Base-by-base conservation (phyloP, 2,797 vertebrate species). In the Vipera ursinii region DNA sequence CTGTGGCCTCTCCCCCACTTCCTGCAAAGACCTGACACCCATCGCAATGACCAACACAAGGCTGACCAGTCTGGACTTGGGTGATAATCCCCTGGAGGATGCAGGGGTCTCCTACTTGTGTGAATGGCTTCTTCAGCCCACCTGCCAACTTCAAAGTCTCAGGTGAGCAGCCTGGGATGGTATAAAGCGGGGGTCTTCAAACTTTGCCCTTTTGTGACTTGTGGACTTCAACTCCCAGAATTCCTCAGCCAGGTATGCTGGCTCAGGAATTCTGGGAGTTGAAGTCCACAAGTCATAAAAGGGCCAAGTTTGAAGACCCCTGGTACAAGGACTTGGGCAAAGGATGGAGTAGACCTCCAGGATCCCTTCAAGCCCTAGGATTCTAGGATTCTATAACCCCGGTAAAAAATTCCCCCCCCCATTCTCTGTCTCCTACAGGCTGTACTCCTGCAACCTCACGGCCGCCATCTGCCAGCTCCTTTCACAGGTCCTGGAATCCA, bases 81-180 rank as follows among this genome's bases (percentile, higher is more conserved):
- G 65, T 63, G 89, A 78, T 32, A 93, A 93, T n/a, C 86, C 92
- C 6, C 24, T 93, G 48, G n/a, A n/a, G 0, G 89, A 93, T 17
- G 22, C 14, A 0, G 86, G 86, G 0, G 1, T 91, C 24, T 24
- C 2, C 56, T 15, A n/a, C 17, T 56, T 93, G 28, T 56, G 48
- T 3, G 14, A 32, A 1, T 57, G 86, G 4, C 48, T 93, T 24
- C 51, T 55, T 0, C 4, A 28, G 14, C 15, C 65, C 4, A 3
- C 1, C 6, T 82, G 89, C 51, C 26, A 53, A 2, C 86, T 93
- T 10, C 89, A 32, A 32, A 56, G 57, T 15, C 89, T 93, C 61
- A 57, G 57, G 92, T 51, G 51, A 65, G 57, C 10, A 10, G 26
- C 12, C 3, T 51, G 51, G 51, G 6, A 51, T 51, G 51, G 51